Evolutionary conservation across 2,113 vertebrate species (phyloP).

Genomic region (Corythaixoides concolor): DNA sequence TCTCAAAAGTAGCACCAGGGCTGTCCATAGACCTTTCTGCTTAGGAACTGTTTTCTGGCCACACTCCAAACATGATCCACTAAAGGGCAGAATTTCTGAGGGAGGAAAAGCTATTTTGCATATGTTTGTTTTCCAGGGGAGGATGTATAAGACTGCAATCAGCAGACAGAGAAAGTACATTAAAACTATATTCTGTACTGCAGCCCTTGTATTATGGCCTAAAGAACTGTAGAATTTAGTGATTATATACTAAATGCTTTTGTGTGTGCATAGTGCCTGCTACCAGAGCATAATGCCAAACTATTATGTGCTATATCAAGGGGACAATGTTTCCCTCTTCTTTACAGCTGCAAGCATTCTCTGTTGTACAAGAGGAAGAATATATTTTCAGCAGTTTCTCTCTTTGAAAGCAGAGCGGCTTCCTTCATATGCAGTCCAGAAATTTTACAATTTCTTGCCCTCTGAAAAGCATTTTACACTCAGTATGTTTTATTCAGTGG

Average conservation of each 20-base stretch:
- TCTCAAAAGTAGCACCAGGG: neutral
- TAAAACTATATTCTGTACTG: neutral
- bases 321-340: neutral
- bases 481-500: neutral
- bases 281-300: neutral
- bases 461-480: neutral
- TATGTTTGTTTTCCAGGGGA: neutral
- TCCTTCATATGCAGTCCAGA: neutral
- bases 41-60: neutral
- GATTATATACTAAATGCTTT: neutral
- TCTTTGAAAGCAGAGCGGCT: neutral
- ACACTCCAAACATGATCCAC: neutral
- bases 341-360: neutral
- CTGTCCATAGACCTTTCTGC: neutral
- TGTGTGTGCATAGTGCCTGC: neutral
- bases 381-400: neutral
- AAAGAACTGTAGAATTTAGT: neutral
- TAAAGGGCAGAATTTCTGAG: neutral
- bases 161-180: neutral
- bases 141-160: neutral
- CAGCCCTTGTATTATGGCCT: neutral
- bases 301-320: neutral
- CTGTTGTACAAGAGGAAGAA: neutral
- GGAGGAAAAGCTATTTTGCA: neutral
- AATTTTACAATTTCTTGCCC: neutral